Conservation (phyloP, 2,888 invertebrate species). For the Amphipoea oculea region DNA sequence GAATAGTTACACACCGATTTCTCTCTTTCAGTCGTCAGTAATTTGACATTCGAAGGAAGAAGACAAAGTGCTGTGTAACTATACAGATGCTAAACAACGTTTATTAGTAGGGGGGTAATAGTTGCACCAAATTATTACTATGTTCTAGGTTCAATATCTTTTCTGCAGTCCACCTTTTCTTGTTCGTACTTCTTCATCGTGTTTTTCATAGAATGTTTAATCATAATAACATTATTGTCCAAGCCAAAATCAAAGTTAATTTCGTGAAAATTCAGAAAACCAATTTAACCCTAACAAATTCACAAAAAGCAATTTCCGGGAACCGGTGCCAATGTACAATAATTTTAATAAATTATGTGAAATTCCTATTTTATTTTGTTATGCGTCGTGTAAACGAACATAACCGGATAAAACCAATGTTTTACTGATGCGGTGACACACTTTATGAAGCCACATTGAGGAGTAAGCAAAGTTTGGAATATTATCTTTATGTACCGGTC, state of each 20-base stretch:
- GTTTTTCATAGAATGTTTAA: neutral
- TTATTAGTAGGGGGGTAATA: too few relatives aligned
- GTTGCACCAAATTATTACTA: neutral
- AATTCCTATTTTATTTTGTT: neutral
- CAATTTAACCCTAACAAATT: constrained; percentile 35
- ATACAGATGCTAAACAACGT: too few relatives aligned
- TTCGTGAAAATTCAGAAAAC: constrained; percentile 18
- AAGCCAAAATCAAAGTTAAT: constrained; percentile 5
- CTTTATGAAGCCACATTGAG: neutral
- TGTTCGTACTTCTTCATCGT: too few relatives aligned
- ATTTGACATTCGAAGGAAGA: too few relatives aligned
- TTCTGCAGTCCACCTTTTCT: neutral
- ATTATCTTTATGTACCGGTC: constrained; percentile 8
- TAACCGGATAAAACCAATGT: neutral
- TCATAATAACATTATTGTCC: neutral
- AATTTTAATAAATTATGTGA: constrained; percentile 23
- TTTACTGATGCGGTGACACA: neutral
- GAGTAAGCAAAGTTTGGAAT: neutral
- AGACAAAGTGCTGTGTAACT: too few relatives aligned
- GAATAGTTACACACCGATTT: too few relatives aligned
- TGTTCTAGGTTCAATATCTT: neutral
- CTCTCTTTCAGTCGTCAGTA: too few relatives aligned
- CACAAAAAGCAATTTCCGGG: constrained; percentile 20
- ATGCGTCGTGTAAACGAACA: neutral
- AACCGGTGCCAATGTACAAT: neutral